A percentile compares a stretch with the other conserved stretches of the same genome.
Evolutionary conservation across 2,888 invertebrate genomes (phyloP).

Genomic region (Halictus ligatus): DNA sequence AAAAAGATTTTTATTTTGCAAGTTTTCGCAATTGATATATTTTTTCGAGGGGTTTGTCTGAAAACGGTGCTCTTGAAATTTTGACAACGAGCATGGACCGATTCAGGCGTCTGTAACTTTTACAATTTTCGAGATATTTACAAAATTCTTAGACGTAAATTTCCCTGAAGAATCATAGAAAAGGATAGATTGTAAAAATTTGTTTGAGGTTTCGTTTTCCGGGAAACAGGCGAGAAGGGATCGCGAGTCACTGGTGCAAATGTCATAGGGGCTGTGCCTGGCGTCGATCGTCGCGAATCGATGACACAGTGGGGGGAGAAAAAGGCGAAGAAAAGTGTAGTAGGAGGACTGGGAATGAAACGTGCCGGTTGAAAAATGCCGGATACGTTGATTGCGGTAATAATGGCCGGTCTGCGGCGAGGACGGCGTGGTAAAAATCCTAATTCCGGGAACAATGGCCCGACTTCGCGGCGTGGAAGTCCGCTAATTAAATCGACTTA

Average conservation of each 20-base stretch:
- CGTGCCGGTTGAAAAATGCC: conserved; percentile 76
- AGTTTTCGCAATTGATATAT: background rate
- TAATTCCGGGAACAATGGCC: conserved; percentile 80
- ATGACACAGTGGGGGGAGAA: background rate
- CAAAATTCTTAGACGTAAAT: background rate
- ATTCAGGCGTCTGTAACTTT: background rate
- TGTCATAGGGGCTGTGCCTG: background rate
- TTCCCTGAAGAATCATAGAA: background rate
- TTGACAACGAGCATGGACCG: too few species aligned
- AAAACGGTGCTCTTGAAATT: background rate
- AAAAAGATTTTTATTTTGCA: background rate
- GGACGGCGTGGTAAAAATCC: conserved; percentile 78
- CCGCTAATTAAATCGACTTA: conserved; percentile 82
- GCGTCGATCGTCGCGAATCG: conserved; percentile 7
- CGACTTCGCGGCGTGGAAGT: conserved; percentile 78
- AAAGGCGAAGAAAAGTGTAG: background rate
- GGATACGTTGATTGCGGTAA: conserved; percentile 80
- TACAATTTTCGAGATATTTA: background rate
- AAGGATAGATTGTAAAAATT: background rate
- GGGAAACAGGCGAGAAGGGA: background rate
- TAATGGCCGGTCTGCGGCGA: conserved; percentile 66
- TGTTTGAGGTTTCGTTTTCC: background rate
- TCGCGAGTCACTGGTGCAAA: conserved; percentile 19
- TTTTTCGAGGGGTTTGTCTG: too few species aligned
- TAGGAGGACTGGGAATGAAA: conserved; percentile 61